phyloP scores from a whole-genome alignment of 1,140 invertebrate species.

The Apis dorsata region DNA sequence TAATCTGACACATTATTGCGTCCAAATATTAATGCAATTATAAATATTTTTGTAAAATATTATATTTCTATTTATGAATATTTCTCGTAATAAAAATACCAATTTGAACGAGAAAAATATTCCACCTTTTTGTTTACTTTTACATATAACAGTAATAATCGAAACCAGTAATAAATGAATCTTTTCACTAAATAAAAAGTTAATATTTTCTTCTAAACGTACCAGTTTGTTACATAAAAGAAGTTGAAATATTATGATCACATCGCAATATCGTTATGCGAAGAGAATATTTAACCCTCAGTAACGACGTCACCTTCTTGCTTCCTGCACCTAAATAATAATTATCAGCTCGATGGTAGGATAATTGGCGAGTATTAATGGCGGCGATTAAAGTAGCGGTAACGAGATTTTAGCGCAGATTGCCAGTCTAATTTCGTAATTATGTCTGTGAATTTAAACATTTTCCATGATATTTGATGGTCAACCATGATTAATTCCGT shows the following conservation, averaged over 20 bases:
- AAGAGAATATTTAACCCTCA: background rate
- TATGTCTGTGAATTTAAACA: background rate
- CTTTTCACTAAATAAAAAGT: too few species aligned
- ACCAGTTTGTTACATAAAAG: background rate
- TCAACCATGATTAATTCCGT: background rate
- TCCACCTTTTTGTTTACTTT: too few species aligned
- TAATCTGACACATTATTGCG: too few species aligned
- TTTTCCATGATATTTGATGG: background rate
- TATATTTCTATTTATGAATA: too few species aligned
- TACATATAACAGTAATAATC: too few species aligned
- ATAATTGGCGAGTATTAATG: conserved; percentile 26
- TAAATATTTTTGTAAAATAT: too few species aligned
- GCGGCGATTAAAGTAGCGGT: conserved; percentile 24
- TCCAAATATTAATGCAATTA: too few species aligned
- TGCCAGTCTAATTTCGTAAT: conserved; percentile 26
- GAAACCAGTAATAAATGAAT: too few species aligned
- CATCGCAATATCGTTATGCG: background rate
- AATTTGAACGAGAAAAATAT: too few species aligned
- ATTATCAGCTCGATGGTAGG: background rate
- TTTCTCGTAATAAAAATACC: too few species aligned
- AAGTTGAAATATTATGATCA: too few species aligned
- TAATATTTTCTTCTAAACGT: too few species aligned
- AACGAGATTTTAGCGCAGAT: conserved; percentile 25
- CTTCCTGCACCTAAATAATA: background rate
- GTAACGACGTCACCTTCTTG: background rate